Conservation (phyloP, 2,113 vertebrate genomes). For the Urocitellus parryii region DNA sequence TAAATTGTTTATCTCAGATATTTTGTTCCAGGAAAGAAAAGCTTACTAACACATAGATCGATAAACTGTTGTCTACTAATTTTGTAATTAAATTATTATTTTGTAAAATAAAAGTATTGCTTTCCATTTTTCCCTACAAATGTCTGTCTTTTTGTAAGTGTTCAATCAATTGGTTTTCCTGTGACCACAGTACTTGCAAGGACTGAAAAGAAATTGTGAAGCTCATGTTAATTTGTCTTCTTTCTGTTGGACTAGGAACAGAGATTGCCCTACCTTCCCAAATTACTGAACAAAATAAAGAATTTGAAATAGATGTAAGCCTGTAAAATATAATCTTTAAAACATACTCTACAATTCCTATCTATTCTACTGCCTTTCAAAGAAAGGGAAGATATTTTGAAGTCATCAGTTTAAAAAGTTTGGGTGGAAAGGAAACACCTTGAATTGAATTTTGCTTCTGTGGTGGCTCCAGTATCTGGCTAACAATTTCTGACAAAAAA, state of each 20-base stretch:
- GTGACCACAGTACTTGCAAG: not conserved
- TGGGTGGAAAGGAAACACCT: not conserved
- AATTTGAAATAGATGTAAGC: not conserved
- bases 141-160: not conserved
- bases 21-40: not conserved
- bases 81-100: not conserved
- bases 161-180: not conserved
- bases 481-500: not conserved
- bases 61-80: not conserved
- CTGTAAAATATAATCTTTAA: not conserved
- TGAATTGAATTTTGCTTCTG: conserved; percentile 4
- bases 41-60: not conserved
- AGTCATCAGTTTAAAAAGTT: not conserved
- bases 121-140: not conserved
- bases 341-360: not conserved
- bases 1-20: not conserved
- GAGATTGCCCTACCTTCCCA: not conserved
- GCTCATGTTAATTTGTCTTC: not conserved
- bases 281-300: not conserved
- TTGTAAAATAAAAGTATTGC: not conserved
- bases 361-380: not conserved
- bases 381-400: not conserved
- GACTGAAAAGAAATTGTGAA: not conserved
- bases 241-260: not conserved
- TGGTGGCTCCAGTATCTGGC: not conserved